Conservation (phyloP, 2,888 invertebrate species). For the Syrphus vitripennis region DNA sequence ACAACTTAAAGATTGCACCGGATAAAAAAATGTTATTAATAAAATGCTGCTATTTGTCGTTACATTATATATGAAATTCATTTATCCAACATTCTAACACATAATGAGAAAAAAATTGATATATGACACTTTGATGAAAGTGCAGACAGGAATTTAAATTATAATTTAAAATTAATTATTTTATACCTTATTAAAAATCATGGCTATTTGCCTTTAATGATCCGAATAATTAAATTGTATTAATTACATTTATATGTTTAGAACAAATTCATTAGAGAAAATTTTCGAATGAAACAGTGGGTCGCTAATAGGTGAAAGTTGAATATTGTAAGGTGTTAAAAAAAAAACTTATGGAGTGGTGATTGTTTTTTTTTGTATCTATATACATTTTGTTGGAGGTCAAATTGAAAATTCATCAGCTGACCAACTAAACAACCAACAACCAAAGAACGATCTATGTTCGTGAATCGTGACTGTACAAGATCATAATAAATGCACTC, state of each 20-base stretch:
- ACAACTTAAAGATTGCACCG: neutral
- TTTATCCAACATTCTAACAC: neutral
- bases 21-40: neutral
- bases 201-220: neutral
- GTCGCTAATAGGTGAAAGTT: slow-evolving; percentile 3
- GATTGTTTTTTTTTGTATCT: slow-evolving; percentile 6
- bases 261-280: neutral
- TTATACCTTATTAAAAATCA: neutral
- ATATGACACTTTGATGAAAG: neutral
- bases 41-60: neutral
- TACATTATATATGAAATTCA: neutral
- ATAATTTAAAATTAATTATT: neutral
- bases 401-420: neutral
- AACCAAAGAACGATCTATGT: neutral
- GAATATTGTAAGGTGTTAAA: neutral
- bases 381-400: slow-evolving; percentile 24
- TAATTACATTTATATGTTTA: no score
- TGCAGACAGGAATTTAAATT: neutral
- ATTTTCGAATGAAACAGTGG: neutral
- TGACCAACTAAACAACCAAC: no score
- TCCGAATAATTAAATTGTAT: neutral
- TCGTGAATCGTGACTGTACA: slow-evolving; percentile 34
- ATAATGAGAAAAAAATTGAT: neutral
- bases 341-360: neutral
- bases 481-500: neutral